Base-by-base conservation (phyloP, 2,113 vertebrate species). In the Mormoops blainvillei region DNA sequence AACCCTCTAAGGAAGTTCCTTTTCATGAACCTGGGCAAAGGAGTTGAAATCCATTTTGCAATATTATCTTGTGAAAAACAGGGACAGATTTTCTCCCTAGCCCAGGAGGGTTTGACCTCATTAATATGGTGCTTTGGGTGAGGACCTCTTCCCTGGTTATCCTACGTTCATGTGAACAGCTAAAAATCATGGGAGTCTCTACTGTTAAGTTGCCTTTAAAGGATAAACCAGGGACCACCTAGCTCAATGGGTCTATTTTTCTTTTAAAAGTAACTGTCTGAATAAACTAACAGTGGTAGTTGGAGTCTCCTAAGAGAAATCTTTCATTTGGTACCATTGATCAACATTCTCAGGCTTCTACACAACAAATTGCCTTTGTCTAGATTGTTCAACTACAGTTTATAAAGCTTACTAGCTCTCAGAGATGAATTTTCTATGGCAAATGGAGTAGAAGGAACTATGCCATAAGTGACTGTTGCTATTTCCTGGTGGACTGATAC, bases 171-270 rank as follows among this genome's bases (percentile, higher is more conserved):
- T 71, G 45, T 90, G 50, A 92, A 65, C 41, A 78, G 61, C 67
- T 78, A 48, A 68, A 73, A 94, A 28, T 56, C 41, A 83, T 91
- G 74, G 65, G 56, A 94, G 48, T 93, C 73, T 68, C 36, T 85
- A 38, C 81, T 28, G 33, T 78, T 82, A 86, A 74, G 54, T 63
- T 77, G 41, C 48, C 71, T 94, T 95, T 89, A 56, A 61, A 94
- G 80, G 67, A 83, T 92, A 52, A 73, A 91, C 58, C 71, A 76
- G 96, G 92, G 94, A 94, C 87, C 92, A 96, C 71, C 45, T 91
- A 81, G 48, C 38, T 91, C 54, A 91, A 63, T 91, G 95, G 94
- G 92, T 95, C 92, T 84, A 82, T 83, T 95, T 95, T 92, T 94
- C 61, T 97, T 95, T 85, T 89, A 78, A 91, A 92, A 22, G 78